phyloP scores from a whole-genome alignment of 2,888 invertebrate species.

The Bimastos eiseni region DNA sequence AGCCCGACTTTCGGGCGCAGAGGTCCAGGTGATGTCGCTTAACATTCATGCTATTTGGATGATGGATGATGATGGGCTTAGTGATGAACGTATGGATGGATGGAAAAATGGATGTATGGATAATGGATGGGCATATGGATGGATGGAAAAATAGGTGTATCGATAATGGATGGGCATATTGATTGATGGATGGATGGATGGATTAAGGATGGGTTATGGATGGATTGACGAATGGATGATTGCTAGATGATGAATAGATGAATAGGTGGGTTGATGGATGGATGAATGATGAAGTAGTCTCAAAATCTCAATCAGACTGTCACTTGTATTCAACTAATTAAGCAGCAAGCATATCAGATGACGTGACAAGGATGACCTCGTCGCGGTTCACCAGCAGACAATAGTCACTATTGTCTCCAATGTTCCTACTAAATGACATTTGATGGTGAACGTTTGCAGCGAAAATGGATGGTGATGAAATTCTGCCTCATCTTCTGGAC shows the following conservation, averaged over 20 bases:
- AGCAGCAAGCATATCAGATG: neutral
- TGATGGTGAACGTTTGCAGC: constrained; percentile 32
- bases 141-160: neutral
- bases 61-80: neutral
- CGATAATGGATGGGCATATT: no score
- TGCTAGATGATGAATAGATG: neutral
- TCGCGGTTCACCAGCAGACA: neutral
- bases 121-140: neutral
- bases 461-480: constrained; percentile 50
- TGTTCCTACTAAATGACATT: constrained; percentile 16
- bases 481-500: constrained; percentile 57
- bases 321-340: no score
- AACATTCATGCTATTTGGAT: neutral
- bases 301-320: no score
- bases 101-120: neutral
- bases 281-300: neutral
- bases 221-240: neutral
- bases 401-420: neutral
- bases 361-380: neutral
- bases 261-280: neutral
- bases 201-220: no score
- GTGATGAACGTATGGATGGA: neutral
- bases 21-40: constrained; percentile 8
- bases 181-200: no score
- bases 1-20: constrained; percentile 39